phyloP scores from a whole-genome alignment of 2,113 vertebrate genomes.

The Aphyosemion australe region DNA sequence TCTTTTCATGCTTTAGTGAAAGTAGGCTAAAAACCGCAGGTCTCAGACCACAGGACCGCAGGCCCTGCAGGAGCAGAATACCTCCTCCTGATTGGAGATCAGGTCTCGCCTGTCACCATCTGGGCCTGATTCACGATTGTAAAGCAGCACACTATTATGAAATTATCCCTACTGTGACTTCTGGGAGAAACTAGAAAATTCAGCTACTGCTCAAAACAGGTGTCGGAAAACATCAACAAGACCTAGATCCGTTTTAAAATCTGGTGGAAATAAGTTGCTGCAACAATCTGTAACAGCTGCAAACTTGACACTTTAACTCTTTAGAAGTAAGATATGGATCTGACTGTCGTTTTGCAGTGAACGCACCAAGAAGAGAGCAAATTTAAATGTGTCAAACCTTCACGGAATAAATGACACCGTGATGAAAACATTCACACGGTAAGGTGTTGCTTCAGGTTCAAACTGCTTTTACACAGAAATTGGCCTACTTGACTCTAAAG shows the following conservation, averaged over 20 bases:
- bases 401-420: slow-evolving; percentile 10
- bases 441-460: slow-evolving; percentile 46
- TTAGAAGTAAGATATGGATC: slow-evolving; percentile 27
- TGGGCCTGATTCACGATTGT: slow-evolving; percentile 32
- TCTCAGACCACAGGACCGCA: slow-evolving; percentile 66
- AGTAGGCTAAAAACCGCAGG: slow-evolving; percentile 58
- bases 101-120: slow-evolving; percentile 27
- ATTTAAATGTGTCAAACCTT: not conserved
- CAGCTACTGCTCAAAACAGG: too few species aligned
- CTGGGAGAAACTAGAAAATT: slow-evolving; percentile 17
- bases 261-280: slow-evolving; percentile 37
- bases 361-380: slow-evolving; percentile 14
- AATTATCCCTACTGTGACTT: slow-evolving; percentile 30
- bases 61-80: slow-evolving; percentile 34
- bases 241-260: slow-evolving; percentile 16
- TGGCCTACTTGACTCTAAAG: slow-evolving; percentile 45
- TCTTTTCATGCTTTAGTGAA: slow-evolving; percentile 71
- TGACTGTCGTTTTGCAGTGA: slow-evolving; percentile 34
- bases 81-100: slow-evolving; percentile 34
- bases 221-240: slow-evolving; percentile 10
- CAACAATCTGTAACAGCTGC: slow-evolving; percentile 29
- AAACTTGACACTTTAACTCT: slow-evolving; percentile 43
- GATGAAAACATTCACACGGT: slow-evolving; percentile 35
- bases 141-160: slow-evolving; percentile 30
- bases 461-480: slow-evolving; percentile 45